A percentile compares a stretch with the other conserved stretches of the same genome.
Evolutionary conservation across 1,140 invertebrate species (phyloP).

Genomic region (Myzus persicae): DNA sequence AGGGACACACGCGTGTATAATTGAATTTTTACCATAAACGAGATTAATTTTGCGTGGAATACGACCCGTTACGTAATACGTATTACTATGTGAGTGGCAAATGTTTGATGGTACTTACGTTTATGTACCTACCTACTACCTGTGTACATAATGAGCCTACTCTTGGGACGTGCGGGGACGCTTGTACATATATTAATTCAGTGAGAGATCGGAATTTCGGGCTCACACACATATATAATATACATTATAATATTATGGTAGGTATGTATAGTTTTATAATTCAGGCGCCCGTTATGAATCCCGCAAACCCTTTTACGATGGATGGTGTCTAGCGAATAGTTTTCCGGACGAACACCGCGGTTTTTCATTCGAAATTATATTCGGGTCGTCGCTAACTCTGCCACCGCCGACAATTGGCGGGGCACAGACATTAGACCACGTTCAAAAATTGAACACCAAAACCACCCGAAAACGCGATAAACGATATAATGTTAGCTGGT

Average conservation of each 20-base stretch:
- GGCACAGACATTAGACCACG: no score
- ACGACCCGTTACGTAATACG: neutral
- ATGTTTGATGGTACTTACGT: neutral
- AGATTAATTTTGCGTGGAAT: slow-evolving; percentile 18
- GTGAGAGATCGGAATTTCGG: neutral
- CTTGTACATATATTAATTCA: neutral
- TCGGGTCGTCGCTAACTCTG: no score
- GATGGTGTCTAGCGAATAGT: neutral
- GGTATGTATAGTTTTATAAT: neutral
- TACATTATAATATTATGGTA: neutral
- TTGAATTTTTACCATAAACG: slow-evolving; percentile 17
- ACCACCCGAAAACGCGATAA: no score
- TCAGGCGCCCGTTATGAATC: neutral
- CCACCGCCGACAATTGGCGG: no score
- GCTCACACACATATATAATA: neutral
- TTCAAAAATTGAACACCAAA: no score
- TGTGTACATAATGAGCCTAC: neutral
- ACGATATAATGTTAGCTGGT: no score
- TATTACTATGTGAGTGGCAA: neutral
- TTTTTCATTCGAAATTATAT: neutral
- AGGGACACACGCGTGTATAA: neutral
- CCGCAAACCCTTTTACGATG: neutral
- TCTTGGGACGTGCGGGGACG: neutral
- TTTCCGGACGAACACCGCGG: neutral
- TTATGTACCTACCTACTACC: slow-evolving; percentile 2